Percentiles rank a stretch among this genome's conserved stretches.
Evolutionary conservation across 2,797 vertebrate species (phyloP).

Genomic region (Tarsius wallacei): DNA sequence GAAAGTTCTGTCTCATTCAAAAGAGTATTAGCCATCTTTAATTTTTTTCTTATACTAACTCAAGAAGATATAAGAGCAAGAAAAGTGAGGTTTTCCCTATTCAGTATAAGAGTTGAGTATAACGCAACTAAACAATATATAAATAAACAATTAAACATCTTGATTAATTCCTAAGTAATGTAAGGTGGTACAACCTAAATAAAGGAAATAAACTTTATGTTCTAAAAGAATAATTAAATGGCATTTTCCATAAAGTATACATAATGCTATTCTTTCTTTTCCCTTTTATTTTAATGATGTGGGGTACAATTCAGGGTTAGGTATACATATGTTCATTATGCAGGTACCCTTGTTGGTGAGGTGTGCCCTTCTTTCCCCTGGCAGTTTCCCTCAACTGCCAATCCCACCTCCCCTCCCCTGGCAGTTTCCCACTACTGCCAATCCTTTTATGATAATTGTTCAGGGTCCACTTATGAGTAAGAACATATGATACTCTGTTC

Average conservation of each 20-base stretch:
- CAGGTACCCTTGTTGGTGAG: no score
- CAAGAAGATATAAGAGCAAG: conserved; percentile 43
- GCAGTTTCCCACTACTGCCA: no score
- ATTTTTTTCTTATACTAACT: conserved; percentile 49
- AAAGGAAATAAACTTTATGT: neutral
- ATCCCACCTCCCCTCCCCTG: no score
- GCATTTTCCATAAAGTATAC: conserved; percentile 61
- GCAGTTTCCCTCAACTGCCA: no score
- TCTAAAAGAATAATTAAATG: neutral
- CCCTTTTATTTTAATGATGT: no score
- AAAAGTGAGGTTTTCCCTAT: neutral
- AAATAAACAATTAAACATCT: conserved; percentile 34
- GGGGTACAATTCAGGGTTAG: no score
- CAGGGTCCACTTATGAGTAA: no score
- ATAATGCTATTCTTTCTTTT: neutral
- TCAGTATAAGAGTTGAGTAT: neutral
- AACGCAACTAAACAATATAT: neutral
- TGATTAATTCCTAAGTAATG: conserved; percentile 62
- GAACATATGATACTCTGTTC: no score
- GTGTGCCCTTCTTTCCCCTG: no score
- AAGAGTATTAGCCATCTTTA: neutral
- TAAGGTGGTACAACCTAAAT: conserved; percentile 25
- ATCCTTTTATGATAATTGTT: no score
- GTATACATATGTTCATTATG: no score
- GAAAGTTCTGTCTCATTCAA: conserved; percentile 46